Conservation (phyloP, 2,888 invertebrate species). For the Junonia oenone region DNA sequence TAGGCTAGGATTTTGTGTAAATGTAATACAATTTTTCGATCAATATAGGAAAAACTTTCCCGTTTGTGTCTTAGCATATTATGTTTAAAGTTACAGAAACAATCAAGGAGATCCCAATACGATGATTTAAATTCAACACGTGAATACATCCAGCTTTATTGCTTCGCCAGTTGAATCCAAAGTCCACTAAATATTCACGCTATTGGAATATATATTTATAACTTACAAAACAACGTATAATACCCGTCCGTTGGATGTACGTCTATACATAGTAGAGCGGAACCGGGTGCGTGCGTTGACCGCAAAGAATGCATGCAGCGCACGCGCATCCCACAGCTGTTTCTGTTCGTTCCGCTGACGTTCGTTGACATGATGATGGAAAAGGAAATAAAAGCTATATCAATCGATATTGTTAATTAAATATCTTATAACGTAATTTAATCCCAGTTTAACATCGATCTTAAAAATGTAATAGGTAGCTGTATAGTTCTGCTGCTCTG, state of each 20-base stretch:
- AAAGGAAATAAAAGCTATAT: conserved; percentile 9
- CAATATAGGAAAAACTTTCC: background rate
- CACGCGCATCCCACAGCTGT: conserved; percentile 47
- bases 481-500: no score
- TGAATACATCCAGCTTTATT: conserved; percentile 13
- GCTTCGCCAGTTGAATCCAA: conserved; percentile 18
- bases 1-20: no score
- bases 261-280: conserved; percentile 30
- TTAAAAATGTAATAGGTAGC: no score
- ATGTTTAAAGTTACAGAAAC: background rate
- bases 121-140: conserved; percentile 17
- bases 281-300: conserved; percentile 57
- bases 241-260: conserved; percentile 6
- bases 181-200: conserved; percentile 22
- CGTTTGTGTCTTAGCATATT: background rate
- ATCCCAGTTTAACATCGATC: no score
- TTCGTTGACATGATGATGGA: conserved; percentile 12
- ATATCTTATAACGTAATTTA: no score
- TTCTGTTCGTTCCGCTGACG: conserved; percentile 38
- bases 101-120: background rate
- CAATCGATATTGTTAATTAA: conserved; percentile 3
- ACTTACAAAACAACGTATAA: conserved; percentile 22
- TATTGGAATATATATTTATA: conserved; percentile 24
- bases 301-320: conserved; percentile 57
- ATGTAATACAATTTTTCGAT: no score